Percentiles rank a stretch among this genome's conserved stretches.
Conservation (phyloP, 2,113 vertebrate genomes). For the Martes martes region DNA sequence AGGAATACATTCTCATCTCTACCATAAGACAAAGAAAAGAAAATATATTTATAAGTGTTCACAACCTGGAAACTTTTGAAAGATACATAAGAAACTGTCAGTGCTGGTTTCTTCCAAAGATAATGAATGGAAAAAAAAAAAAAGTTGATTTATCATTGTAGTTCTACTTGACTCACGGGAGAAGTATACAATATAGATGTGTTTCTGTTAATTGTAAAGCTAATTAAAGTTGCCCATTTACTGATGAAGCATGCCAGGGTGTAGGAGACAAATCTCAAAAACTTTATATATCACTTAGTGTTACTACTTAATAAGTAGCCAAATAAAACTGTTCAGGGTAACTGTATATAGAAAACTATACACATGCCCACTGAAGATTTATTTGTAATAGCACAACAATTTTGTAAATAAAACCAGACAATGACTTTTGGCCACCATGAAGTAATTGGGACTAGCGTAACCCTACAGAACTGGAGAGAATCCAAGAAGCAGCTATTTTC, state of each 20-base stretch:
- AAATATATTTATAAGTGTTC: not conserved
- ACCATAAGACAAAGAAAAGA: not conserved
- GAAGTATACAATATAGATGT: not conserved
- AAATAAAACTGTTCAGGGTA: not conserved
- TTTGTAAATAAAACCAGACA: not conserved
- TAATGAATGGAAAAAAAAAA: not conserved
- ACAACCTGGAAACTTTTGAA: not conserved
- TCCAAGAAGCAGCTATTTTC: not conserved
- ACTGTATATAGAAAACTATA: not conserved
- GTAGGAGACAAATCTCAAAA: not conserved
- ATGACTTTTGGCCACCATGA: not conserved
- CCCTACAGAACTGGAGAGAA: not conserved
- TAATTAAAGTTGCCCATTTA: not conserved
- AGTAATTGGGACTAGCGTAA: not conserved
- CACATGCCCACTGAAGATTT: not conserved
- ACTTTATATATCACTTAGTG: not conserved
- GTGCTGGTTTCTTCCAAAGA: not conserved
- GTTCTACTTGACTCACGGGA: not conserved
- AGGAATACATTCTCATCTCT: not conserved
- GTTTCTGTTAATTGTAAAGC: not conserved
- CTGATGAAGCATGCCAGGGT: not conserved
- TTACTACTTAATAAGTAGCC: not conserved
- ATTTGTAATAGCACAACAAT: not conserved
- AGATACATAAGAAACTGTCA: not conserved
- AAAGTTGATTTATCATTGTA: not conserved